Evolutionary conservation across 2,797 vertebrate species (phyloP).

Genomic region (Hippopotamyrus pictus): DNA sequence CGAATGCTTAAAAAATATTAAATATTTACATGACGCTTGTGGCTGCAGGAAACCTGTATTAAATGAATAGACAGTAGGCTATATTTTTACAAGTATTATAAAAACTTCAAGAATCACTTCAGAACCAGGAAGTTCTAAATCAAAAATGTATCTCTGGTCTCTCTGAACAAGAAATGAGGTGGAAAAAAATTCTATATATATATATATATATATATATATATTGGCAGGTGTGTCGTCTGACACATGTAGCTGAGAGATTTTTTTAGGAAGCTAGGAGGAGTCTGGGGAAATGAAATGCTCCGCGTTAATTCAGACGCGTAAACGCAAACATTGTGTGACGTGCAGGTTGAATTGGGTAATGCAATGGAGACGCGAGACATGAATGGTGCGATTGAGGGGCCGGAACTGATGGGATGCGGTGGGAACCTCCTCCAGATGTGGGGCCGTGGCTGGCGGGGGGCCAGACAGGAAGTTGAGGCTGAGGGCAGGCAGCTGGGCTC

Average conservation of each 20-base stretch:
- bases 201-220: too few relatives aligned
- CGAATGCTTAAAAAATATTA: neutral
- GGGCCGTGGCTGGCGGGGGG: neutral
- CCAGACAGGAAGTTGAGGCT: neutral
- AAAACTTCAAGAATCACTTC: neutral
- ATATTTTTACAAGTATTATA: neutral
- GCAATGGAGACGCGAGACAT: neutral
- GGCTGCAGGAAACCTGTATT: neutral
- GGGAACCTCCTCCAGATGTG: conserved; percentile 10
- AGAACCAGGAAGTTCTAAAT: neutral
- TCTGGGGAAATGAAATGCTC: neutral
- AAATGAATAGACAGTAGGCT: neutral
- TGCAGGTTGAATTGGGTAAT: neutral
- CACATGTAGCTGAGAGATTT: neutral
- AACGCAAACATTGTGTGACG: neutral
- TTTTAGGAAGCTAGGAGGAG: neutral
- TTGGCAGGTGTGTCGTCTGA: neutral
- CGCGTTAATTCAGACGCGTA: neutral
- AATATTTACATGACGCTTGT: neutral
- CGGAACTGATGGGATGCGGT: neutral
- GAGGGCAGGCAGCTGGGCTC: neutral
- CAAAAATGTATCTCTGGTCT: neutral
- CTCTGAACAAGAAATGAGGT: neutral
- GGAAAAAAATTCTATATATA: neutral
- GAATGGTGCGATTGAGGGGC: neutral